These are phyloP conservation scores for Andrena trimmerana DNA, from an alignment of 2,888 invertebrate species.

Conservation along the genomic window DNA sequence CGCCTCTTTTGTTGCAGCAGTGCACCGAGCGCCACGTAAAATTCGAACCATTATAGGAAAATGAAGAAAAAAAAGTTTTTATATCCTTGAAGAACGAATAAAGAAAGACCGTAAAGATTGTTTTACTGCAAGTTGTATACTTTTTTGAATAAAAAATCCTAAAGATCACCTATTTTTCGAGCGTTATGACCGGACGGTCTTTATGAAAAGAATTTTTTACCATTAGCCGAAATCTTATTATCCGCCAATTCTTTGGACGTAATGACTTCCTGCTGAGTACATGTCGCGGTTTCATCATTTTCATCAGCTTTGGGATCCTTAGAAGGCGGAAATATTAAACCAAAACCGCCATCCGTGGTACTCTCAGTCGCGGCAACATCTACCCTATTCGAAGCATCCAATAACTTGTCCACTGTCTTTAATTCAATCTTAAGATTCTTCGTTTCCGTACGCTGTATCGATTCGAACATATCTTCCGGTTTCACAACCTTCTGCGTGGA, in stretches of 20 bases:
- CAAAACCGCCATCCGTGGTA: slow-evolving; percentile 78
- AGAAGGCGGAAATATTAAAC: slow-evolving; percentile 79
- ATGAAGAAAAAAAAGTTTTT: no score
- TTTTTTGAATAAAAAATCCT: no score
- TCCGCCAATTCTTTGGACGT: slow-evolving; percentile 88
- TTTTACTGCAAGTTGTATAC: no score
- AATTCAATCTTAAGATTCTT: slow-evolving; percentile 86
- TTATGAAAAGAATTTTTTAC: slow-evolving; percentile 74
- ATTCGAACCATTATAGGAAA: no score
- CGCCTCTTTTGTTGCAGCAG: no score
- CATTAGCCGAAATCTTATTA: slow-evolving; percentile 89
- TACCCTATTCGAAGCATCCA: slow-evolving; percentile 58
- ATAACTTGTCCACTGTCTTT: slow-evolving; percentile 83
- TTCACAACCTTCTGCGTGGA: slow-evolving; percentile 81
- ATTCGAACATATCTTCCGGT: slow-evolving; percentile 87
- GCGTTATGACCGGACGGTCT: background rate
- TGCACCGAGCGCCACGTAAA: no score
- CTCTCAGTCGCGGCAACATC: slow-evolving; percentile 47
- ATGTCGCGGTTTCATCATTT: slow-evolving; percentile 45
- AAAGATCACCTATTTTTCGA: no score
- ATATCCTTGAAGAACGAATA: no score
- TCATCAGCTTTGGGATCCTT: slow-evolving; percentile 73
- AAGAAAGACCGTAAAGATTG: no score
- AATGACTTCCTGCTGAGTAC: slow-evolving; percentile 85
- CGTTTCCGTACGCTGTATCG: slow-evolving; percentile 82